Conservation (phyloP, 1,140 invertebrate genomes). For the Drosophila sp. region DNA sequence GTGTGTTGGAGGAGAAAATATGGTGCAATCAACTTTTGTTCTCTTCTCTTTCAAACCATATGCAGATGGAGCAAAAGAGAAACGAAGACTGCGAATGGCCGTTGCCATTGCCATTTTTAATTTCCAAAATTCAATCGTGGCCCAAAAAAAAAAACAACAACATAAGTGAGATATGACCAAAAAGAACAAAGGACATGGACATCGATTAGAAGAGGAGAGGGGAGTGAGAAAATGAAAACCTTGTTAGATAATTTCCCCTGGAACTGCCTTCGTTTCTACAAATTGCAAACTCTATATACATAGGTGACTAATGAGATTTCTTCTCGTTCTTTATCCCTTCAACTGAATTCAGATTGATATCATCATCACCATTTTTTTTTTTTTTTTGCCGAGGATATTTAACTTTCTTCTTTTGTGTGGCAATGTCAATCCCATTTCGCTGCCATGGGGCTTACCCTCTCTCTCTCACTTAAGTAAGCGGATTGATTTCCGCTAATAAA, state of each 20-base stretch:
- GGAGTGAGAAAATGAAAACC: not conserved
- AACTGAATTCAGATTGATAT: not conserved
- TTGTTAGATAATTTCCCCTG: not conserved
- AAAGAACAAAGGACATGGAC: not conserved
- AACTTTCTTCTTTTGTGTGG: not conserved
- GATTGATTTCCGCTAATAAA: slow-evolving; percentile 79
- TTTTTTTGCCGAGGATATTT: not conserved
- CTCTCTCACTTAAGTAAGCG: slow-evolving; percentile 50
- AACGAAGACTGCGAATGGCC: not conserved
- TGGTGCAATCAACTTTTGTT: slow-evolving; percentile 13
- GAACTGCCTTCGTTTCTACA: not conserved
- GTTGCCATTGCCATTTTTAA: not conserved
- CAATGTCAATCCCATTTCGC: too few species aligned
- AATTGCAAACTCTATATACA: not conserved
- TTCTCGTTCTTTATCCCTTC: not conserved
- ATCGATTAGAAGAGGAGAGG: not conserved
- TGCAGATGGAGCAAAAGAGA: slow-evolving; percentile 11
- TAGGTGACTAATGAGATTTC: not conserved
- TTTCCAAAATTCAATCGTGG: slow-evolving; percentile 1
- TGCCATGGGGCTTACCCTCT: slow-evolving; percentile 18
- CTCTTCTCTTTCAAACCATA: not conserved
- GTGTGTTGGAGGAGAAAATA: slow-evolving; percentile 12
- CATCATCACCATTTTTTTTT: not conserved
- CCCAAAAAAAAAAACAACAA: not conserved
- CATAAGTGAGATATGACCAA: not conserved